phyloP scores from a whole-genome alignment of 2,113 vertebrate species.

The Poecile atricapillus region DNA sequence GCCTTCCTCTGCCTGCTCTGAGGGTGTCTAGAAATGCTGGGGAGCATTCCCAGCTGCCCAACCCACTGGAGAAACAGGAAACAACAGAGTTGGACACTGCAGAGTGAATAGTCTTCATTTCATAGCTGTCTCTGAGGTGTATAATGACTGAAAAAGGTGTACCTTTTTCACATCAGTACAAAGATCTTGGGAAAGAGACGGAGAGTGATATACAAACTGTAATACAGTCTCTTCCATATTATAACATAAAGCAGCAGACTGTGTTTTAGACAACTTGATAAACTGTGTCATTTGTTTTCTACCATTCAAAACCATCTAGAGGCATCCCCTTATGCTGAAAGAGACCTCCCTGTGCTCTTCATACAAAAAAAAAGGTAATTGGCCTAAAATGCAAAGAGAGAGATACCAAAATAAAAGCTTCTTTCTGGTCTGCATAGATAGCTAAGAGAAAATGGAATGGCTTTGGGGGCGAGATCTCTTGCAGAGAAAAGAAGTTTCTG shows the following conservation, averaged over 20 bases:
- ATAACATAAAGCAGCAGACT: not conserved
- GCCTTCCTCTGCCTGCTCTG: not conserved
- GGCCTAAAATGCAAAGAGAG: conserved; percentile 7
- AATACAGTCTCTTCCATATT: not conserved
- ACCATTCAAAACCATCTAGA: not conserved
- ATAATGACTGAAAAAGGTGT: not conserved
- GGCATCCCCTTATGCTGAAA: not conserved
- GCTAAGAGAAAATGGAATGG: conserved; percentile 11
- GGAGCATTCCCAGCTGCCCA: not conserved
- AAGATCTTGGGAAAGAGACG: not conserved
- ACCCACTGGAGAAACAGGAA: not conserved
- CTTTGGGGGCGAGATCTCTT: not conserved
- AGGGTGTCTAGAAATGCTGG: not conserved
- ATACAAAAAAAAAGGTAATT: not conserved
- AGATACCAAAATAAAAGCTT: not conserved
- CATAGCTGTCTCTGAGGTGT: not conserved
- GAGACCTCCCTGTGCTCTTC: not conserved
- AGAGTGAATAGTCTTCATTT: not conserved
- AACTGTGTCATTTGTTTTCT: conserved; percentile 1
- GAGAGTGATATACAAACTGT: not conserved
- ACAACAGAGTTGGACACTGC: too few relatives aligned
- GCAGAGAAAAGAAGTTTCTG: conserved; percentile 35
- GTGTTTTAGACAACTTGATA: not conserved
- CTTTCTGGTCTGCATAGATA: not conserved
- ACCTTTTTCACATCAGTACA: not conserved